phyloP scores from a whole-genome alignment of 2,888 invertebrate species.

The Nowickia ferox region DNA sequence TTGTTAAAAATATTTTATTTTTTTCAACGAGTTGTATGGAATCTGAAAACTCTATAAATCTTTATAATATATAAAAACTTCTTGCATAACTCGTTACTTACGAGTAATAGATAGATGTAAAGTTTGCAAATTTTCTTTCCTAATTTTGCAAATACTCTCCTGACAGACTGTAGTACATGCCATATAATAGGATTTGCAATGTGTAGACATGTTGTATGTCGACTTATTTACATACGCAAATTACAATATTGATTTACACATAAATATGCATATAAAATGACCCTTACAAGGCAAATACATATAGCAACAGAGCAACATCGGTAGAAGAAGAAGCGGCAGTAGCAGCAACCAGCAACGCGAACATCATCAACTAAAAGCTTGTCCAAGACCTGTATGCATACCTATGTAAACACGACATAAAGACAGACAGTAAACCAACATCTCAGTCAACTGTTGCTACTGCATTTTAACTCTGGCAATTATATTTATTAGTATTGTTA shows the following conservation, averaged over 20 bases:
- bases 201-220: constrained; percentile 9
- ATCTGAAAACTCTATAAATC: no score
- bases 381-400: constrained; percentile 1
- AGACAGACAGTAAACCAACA: constrained; percentile 31
- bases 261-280: constrained; percentile 66
- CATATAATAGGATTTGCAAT: neutral
- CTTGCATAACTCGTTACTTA: no score
- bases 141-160: neutral
- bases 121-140: no score
- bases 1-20: no score
- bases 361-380: constrained; percentile 15
- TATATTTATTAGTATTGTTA: constrained; percentile 38
- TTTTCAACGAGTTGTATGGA: no score
- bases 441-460: constrained; percentile 37
- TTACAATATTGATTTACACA: constrained; percentile 67
- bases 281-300: constrained; percentile 51
- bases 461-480: constrained; percentile 43
- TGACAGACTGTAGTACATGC: neutral
- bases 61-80: no score
- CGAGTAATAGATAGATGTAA: no score
- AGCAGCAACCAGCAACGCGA: constrained; percentile 8
- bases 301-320: constrained; percentile 15
- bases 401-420: constrained; percentile 12
- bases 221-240: constrained; percentile 67
- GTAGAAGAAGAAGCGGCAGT: neutral